phyloP scores from a whole-genome alignment of 2,113 vertebrate genomes.

The Triplophysa dalaica region DNA sequence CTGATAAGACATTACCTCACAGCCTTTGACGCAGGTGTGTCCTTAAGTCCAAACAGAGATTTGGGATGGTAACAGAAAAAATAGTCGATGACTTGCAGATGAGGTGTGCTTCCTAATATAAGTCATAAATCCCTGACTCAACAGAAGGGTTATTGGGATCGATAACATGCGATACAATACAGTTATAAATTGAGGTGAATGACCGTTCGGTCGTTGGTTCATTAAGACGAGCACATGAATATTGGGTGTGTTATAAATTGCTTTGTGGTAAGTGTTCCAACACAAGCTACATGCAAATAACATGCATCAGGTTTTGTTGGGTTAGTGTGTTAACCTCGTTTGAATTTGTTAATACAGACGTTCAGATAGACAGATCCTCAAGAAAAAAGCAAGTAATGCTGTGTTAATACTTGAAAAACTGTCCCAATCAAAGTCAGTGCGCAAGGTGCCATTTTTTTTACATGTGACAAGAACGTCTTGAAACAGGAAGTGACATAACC shows the following conservation, averaged over 20 bases:
- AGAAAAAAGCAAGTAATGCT: too few species aligned
- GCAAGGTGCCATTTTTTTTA: too few species aligned
- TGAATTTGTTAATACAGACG: too few species aligned
- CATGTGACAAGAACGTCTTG: too few species aligned
- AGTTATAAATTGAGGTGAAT: conserved; percentile 43
- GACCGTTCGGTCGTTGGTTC: conserved; percentile 38
- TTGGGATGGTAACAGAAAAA: neutral
- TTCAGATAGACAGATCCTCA: too few species aligned
- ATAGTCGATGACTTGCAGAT: neutral
- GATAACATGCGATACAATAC: neutral
- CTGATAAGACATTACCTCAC: conserved; percentile 65
- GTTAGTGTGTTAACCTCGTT: too few species aligned
- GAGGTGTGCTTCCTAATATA: neutral
- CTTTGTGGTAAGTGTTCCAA: neutral
- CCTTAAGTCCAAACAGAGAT: neutral
- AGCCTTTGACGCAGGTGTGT: conserved; percentile 30
- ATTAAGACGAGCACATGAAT: neutral
- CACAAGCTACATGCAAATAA: neutral
- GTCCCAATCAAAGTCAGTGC: too few species aligned
- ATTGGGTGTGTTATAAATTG: neutral
- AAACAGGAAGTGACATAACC: too few species aligned
- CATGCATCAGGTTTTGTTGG: too few species aligned
- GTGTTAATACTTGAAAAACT: too few species aligned
- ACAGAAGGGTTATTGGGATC: neutral
- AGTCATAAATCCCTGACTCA: neutral